These are phyloP conservation scores for Epistrophella euchroma DNA, from an alignment of 2,888 invertebrate genomes.

Conservation along the genomic window DNA sequence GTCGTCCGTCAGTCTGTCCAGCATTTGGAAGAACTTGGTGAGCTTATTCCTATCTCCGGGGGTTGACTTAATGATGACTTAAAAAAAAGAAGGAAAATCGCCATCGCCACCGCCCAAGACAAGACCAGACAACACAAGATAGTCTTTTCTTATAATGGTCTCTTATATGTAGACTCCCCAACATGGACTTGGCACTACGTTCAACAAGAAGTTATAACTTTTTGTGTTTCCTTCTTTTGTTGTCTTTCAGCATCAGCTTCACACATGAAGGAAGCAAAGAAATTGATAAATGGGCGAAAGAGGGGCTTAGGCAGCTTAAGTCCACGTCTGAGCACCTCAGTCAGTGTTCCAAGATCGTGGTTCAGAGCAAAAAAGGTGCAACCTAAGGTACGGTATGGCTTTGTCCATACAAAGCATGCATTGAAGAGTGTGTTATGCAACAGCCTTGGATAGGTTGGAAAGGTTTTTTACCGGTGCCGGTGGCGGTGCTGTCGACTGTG, in stretches of 20 bases:
- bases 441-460: conserved; percentile 42
- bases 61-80: conserved; percentile 47
- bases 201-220: conserved; percentile 32
- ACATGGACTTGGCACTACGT: conserved; percentile 55
- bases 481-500: not conserved
- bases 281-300: conserved; percentile 61
- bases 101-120: conserved; percentile 65
- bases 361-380: conserved; percentile 45
- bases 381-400: conserved; percentile 43
- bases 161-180: conserved; percentile 46
- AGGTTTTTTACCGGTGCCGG: conserved; percentile 27
- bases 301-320: conserved; percentile 31
- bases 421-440: conserved; percentile 58
- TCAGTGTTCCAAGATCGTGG: conserved; percentile 6
- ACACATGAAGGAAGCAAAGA: conserved; percentile 36
- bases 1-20: conserved; percentile 13
- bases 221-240: conserved; percentile 32
- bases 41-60: conserved; percentile 34
- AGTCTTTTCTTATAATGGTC: conserved; percentile 45
- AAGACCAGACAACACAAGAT: conserved; percentile 17
- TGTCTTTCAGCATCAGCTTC: conserved; percentile 36
- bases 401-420: conserved; percentile 13
- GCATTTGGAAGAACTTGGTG: conserved; percentile 4
- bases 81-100: conserved; percentile 30
- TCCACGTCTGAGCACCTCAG: conserved; percentile 16